phyloP scores from a whole-genome alignment of 1,140 invertebrate genomes.

The Nephila pilipes region DNA sequence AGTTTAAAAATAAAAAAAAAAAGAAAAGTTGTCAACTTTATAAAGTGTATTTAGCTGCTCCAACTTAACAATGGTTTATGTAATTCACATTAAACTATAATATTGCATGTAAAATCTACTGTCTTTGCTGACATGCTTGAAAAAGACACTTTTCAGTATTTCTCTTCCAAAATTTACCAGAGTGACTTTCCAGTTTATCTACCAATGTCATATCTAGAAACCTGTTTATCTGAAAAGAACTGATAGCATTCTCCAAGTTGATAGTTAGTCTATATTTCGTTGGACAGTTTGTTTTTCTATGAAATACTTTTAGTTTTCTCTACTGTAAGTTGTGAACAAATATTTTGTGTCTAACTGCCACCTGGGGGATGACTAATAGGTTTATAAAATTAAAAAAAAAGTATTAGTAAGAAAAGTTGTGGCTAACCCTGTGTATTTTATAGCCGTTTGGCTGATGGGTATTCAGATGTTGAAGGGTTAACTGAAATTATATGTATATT shows the following conservation, averaged over 20 bases:
- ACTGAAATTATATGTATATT: constrained; percentile 73
- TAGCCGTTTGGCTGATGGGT: constrained; percentile 51
- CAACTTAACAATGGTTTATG: constrained; percentile 61
- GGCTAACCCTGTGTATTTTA: constrained; percentile 54
- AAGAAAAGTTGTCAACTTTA: constrained; percentile 51
- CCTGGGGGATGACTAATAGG: constrained; percentile 45
- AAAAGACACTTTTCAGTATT: constrained; percentile 63
- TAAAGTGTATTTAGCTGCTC: constrained; percentile 51
- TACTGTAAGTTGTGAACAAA: constrained; percentile 71
- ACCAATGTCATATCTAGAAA: constrained; percentile 72
- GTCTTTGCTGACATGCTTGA: constrained; percentile 64
- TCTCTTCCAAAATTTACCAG: constrained; percentile 57
- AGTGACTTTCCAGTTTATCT: constrained; percentile 67
- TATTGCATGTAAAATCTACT: constrained; percentile 69
- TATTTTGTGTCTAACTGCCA: constrained; percentile 65
- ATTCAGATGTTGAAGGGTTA: constrained; percentile 69
- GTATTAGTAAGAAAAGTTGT: constrained; percentile 42
- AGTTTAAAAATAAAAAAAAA: too few species aligned
- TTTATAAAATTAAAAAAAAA: constrained; percentile 34
- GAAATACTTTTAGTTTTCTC: constrained; percentile 68
- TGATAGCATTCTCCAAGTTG: constrained; percentile 69
- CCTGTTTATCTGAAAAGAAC: constrained; percentile 68
- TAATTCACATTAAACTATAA: constrained; percentile 66
- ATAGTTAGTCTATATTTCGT: constrained; percentile 73
- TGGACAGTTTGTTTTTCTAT: constrained; percentile 74